Conservation (phyloP, 2,113 vertebrate species). For the Patagioenas fasciata region DNA sequence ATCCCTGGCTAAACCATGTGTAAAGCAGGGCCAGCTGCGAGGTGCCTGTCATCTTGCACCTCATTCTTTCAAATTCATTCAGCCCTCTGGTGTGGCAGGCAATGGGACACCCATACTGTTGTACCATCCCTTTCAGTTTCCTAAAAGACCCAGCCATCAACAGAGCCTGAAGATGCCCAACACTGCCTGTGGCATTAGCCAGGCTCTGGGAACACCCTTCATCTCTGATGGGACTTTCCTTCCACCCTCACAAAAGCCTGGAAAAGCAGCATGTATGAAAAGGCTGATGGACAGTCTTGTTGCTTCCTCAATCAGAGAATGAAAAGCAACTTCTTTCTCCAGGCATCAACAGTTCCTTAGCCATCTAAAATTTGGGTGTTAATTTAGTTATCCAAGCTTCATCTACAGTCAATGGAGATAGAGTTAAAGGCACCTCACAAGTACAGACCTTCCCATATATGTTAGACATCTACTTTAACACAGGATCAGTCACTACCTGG, state of each 20-base stretch:
- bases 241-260: neutral
- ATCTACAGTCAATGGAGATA: neutral
- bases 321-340: neutral
- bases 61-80: neutral
- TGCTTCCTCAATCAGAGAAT: neutral
- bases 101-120: neutral
- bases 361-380: neutral
- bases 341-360: neutral
- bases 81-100: fast-evolving
- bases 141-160: fast-evolving
- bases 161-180: neutral
- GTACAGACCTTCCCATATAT: neutral
- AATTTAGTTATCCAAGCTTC: neutral
- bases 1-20: neutral
- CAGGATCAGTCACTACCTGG: neutral
- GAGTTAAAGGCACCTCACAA: neutral
- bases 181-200: neutral
- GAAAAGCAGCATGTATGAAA: neutral
- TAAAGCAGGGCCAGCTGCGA: neutral
- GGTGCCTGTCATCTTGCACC: neutral
- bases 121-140: neutral
- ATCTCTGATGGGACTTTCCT: neutral
- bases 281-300: neutral
- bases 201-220: neutral
- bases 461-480: neutral